Percentiles rank a stretch among this genome's conserved stretches.
phyloP scores from a whole-genome alignment of 2,797 vertebrate genomes.

The Lepus townsendii region DNA sequence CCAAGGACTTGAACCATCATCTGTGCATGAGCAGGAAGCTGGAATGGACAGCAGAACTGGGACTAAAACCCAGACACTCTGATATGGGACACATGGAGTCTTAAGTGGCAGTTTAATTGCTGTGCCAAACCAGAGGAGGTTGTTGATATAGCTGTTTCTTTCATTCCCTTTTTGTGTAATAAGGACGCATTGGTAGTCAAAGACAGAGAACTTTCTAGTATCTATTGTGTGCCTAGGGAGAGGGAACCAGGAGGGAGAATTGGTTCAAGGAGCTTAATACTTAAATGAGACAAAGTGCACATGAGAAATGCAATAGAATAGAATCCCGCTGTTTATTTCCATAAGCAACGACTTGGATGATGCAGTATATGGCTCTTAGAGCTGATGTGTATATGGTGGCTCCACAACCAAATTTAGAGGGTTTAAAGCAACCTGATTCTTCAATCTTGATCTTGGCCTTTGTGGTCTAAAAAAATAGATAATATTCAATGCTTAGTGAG shows the following conservation, averaged over 20 bases:
- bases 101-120: too few relatives aligned
- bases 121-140: not conserved
- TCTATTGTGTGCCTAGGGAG: not conserved
- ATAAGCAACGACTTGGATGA: not conserved
- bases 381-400: not conserved
- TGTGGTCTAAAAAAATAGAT: not conserved
- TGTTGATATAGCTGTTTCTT: not conserved
- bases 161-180: not conserved
- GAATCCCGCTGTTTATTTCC: not conserved
- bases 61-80: too few relatives aligned
- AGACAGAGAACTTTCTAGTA: not conserved
- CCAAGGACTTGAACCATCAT: too few relatives aligned
- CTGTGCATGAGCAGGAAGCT: too few relatives aligned
- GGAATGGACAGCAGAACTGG: too few relatives aligned
- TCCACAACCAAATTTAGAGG: not conserved
- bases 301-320: not conserved
- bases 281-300: slow-evolving; percentile 5
- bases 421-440: slow-evolving; percentile 14
- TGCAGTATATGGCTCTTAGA: not conserved
- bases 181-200: not conserved
- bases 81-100: too few relatives aligned
- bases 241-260: not conserved
- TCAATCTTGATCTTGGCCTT: not conserved
- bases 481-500: not conserved
- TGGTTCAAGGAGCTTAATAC: slow-evolving; percentile 6